Evolutionary conservation across 2,113 vertebrate species (phyloP).

Genomic region (Gopherus flavomarginatus): DNA sequence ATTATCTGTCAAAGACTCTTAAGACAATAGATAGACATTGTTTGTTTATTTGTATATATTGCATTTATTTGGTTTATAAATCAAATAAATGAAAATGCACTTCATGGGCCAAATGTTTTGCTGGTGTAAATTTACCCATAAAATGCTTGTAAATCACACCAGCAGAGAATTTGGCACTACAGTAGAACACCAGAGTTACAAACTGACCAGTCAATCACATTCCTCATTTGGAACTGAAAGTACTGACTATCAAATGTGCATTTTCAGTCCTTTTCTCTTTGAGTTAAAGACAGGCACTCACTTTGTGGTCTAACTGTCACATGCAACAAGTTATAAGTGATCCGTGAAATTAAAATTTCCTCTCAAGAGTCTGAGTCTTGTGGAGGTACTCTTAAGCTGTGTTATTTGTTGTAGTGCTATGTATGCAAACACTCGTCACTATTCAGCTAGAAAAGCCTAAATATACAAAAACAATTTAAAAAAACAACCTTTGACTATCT

Average conservation of each 20-base stretch:
- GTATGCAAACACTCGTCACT: not conserved
- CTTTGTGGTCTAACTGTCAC: constrained; percentile 43
- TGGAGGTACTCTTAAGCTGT: not conserved
- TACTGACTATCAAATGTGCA: not conserved
- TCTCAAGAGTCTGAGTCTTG: not conserved
- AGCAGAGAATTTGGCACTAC: not conserved
- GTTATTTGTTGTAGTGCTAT: not conserved
- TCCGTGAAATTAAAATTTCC: not conserved
- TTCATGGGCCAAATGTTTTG: rapidly evolving
- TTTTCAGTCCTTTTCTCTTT: constrained; percentile 19
- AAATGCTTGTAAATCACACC: constrained; percentile 12
- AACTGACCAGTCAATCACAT: too few relatives aligned
- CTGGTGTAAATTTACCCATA: not conserved
- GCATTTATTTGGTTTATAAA: constrained; percentile 14
- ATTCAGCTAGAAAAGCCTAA: not conserved
- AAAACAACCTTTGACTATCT: not conserved
- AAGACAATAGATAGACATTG: not conserved
- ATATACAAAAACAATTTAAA: not conserved
- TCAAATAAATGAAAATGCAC: constrained; percentile 41
- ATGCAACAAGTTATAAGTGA: constrained; percentile 8
- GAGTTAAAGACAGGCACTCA: constrained; percentile 21
- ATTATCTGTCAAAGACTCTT: constrained; percentile 24
- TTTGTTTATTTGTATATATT: constrained; percentile 18
- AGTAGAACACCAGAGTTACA: too few relatives aligned
- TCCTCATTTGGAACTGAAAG: too few relatives aligned